Evolutionary conservation across 1,140 invertebrate genomes (phyloP), one percentile per base, ranked within the genome.

Genomic region (Zaprionus africanus): DNA sequence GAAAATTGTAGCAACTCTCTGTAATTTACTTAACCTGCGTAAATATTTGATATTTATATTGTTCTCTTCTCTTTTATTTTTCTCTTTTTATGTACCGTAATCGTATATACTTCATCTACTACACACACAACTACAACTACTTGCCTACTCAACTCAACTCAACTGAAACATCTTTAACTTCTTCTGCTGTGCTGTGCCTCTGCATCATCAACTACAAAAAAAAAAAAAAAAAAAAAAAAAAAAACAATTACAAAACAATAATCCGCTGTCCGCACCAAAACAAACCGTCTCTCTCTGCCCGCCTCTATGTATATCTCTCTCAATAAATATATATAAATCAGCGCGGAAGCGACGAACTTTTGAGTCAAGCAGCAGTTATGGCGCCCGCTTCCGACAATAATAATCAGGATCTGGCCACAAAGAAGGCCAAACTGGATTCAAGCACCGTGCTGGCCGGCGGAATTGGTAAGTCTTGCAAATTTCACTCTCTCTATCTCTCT

Each of bases 261-360:
- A 68, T 24, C 13, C 49, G 36, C 63, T 46, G 67, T 9, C n/a
- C 61, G 77, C 78, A 53, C 51, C 24, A 34, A 65, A 54, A 38
- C 36, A 15, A 38, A 38, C 13, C 13, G 36, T 38, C 36, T 38
- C 41, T 17, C 7, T 46, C 41, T 46, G n/a, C n/a, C 41, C n/a
- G n/a, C n/a, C 41, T 46, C n/a, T 46, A 17, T 43, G n/a, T 46
- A 56, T 26, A 56, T 36, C 34, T 51, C 38, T 51, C 61, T 69
- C 24, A 53, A 67, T 64, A 28, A 34, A 7, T 53, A 58, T 58
- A 26, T 56, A 58, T 34, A 34, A 3, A 66, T 57, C 96, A 98
- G 98, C 97, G 98, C 95, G 97, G 97, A 94, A 98, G 97, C 93
- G 98, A 98, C 95, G 97, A 98, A 95, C 95, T 98, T 93, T 95